Base-by-base conservation (phyloP, 2,797 vertebrate species). In the Malurus splendens region DNA sequence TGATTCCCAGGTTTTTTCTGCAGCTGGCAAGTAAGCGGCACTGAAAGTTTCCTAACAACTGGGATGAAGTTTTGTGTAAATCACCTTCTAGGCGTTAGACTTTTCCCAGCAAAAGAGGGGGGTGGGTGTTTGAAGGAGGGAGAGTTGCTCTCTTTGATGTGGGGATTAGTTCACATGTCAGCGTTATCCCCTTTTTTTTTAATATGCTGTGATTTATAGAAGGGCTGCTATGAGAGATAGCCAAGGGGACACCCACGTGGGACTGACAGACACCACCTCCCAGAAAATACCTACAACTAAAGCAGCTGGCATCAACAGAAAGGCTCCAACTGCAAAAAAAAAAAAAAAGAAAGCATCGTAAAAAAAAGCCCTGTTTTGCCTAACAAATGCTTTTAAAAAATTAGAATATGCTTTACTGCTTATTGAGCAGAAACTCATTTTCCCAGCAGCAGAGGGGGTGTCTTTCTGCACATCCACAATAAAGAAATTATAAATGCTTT, bases 111-210 rank as follows among this genome's bases (percentile, higher is more conserved):
- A 89, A 79, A 92, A 81, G 86, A 86, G 71, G 86, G 90, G 90
- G 88, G 84, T 11, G 71, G 89, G 77, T 70, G 74, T 79, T 86
- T 73, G 86, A 62, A 81, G 79, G 90, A 89, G 87, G 64, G 87
- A 87, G 74, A 85, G 61, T 66, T 86, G 83, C 71, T 87, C 33
- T 74, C 91, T 95, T 95, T 94, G 96, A 94, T 94, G 90, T 95
- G 90, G 90, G 93, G 94, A 95, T 95, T 94, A 95, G 94, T 96
- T 96, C 94, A 95, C 92, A 96, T 93, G 92, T 94, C 93, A 82
- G 66, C 70, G 78, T 94, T 93, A 94, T 92, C 70, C 89, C 94
- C 47, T 6, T 45, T 93, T 93, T 93, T 90, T 90, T 87, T 80
- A 93, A 94, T 87, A 88, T 91, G 80, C 77, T 89, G 89, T 91